phyloP scores from a whole-genome alignment of 2,113 vertebrate species.

The Terrapene triunguis region DNA sequence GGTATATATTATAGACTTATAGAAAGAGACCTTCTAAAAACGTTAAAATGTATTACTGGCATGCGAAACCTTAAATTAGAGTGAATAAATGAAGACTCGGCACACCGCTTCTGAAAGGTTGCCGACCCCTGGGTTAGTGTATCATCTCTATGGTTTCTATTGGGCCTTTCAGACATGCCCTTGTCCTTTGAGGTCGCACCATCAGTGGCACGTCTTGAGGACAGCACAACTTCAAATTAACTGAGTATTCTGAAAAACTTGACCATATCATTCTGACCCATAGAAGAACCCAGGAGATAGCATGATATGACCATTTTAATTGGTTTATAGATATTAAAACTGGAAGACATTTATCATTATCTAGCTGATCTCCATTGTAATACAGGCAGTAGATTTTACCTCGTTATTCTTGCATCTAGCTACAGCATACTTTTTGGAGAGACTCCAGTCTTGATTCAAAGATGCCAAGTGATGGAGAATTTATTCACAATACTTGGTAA shows the following conservation, averaged over 20 bases:
- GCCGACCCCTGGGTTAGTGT: neutral
- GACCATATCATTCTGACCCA: neutral
- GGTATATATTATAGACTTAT: too few relatives aligned
- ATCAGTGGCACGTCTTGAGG: neutral
- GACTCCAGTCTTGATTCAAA: neutral
- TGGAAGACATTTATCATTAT: slow-evolving; percentile 46
- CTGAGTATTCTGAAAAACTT: neutral
- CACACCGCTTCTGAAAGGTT: too few relatives aligned
- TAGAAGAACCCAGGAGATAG: slow-evolving; percentile 17
- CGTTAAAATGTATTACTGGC: too few relatives aligned
- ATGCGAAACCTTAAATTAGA: too few relatives aligned
- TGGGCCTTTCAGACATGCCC: neutral
- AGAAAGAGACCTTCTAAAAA: too few relatives aligned
- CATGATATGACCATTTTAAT: neutral
- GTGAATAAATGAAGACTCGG: too few relatives aligned
- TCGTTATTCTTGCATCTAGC: neutral
- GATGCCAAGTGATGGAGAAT: neutral
- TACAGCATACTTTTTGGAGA: neutral
- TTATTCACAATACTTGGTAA: neutral
- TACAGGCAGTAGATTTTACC: neutral
- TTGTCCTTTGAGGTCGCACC: neutral
- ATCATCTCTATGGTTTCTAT: neutral
- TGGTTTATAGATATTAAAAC: slow-evolving; percentile 37
- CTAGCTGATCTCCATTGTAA: neutral
- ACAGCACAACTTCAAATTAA: slow-evolving; percentile 5